phyloP scores from a whole-genome alignment of 2,113 vertebrate species.

The Oncorhynchus keta region DNA sequence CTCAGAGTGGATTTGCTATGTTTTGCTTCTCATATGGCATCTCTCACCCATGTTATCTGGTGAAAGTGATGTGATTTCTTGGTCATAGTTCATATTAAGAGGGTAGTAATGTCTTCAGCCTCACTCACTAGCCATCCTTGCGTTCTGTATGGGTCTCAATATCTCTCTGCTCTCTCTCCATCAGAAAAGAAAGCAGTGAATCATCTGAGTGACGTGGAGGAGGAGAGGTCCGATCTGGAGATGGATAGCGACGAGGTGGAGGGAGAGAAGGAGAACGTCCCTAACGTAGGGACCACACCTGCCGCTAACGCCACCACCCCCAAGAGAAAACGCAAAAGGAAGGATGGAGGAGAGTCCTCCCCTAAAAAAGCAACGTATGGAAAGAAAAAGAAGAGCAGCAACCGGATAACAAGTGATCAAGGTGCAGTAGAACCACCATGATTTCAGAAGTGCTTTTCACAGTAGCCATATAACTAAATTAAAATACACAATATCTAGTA shows the following conservation, averaged over 20 bases:
- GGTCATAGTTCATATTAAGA: no score
- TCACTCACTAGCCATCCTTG: no score
- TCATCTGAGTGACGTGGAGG: slow-evolving; percentile 53
- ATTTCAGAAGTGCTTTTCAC: background rate
- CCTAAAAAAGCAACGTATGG: slow-evolving; percentile 37
- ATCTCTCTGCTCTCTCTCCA: background rate
- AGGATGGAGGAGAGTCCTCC: slow-evolving; percentile 45
- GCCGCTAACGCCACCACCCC: background rate
- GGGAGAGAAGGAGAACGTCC: slow-evolving; percentile 81
- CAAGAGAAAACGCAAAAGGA: slow-evolving; percentile 74
- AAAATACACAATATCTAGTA: background rate
- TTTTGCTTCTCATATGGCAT: no score
- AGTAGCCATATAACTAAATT: no score
- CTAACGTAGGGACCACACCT: slow-evolving; percentile 40
- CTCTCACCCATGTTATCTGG: no score
- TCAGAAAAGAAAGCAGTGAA: slow-evolving; percentile 42
- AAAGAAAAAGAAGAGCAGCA: slow-evolving; percentile 15
- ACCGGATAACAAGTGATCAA: slow-evolving; percentile 16
- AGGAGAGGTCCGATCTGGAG: slow-evolving; percentile 39
- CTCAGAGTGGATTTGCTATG: no score
- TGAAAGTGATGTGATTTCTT: no score
- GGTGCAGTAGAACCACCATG: slow-evolving; percentile 14
- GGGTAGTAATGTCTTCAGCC: background rate
- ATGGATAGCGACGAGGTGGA: slow-evolving; percentile 58
- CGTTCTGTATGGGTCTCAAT: background rate